Conservation (phyloP, 2,113 vertebrate genomes). For the Chlamydotis undulata region DNA sequence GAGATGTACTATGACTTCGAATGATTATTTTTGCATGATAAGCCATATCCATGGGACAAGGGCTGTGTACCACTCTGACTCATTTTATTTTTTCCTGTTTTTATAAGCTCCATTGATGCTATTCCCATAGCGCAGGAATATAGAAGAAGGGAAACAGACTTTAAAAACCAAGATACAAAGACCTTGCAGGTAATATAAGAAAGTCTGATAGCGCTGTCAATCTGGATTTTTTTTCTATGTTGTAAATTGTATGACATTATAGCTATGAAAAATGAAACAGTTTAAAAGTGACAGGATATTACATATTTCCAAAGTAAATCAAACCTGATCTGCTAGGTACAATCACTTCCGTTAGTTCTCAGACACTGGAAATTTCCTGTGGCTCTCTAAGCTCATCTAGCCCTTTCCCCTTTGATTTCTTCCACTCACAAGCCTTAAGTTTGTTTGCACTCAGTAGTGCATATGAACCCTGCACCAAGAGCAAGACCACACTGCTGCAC, state of each 20-base stretch:
- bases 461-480: background rate
- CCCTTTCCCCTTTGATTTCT: background rate
- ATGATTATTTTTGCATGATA: background rate
- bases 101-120: constrained; percentile 7
- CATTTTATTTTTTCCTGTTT: background rate
- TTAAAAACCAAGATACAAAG: constrained; percentile 44
- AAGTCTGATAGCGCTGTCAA: background rate
- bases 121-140: background rate
- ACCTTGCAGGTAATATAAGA: background rate
- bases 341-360: background rate
- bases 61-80: background rate
- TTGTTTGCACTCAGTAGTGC: background rate
- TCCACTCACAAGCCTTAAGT: background rate
- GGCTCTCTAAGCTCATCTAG: background rate
- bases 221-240: background rate
- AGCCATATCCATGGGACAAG: background rate
- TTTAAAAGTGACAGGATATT: background rate
- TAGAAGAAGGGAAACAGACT: background rate
- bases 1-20: background rate
- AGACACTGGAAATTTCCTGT: background rate
- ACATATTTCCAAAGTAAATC: background rate
- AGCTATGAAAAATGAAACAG: constrained; percentile 14
- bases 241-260: background rate
- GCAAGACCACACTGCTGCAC: background rate
- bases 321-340: background rate